These are phyloP conservation scores for Pelagia noctiluca DNA, from an alignment of 30 jellyfish, hydroid and myxozoan species.

Conservation along the genomic window DNA sequence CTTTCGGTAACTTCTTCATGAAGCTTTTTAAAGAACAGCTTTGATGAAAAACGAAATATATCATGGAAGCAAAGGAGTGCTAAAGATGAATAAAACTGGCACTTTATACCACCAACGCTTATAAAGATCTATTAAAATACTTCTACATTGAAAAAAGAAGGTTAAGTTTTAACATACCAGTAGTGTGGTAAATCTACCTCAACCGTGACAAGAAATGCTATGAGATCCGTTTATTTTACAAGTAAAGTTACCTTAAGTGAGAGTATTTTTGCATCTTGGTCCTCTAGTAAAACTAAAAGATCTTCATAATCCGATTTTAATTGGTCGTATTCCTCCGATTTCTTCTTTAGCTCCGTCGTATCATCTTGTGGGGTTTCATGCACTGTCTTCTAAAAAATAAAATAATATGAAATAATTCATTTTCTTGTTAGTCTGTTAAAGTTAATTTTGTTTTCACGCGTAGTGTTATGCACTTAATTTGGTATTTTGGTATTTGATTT, in stretches of 20 bases:
- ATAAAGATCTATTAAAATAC: neutral
- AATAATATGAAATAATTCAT: neutral
- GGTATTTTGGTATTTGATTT: neutral
- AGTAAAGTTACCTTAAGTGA: slow-evolving; percentile 68
- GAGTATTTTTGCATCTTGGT: slow-evolving; percentile 82
- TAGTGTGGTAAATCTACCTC: neutral
- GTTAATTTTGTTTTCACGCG: no score
- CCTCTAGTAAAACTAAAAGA: slow-evolving; percentile 87
- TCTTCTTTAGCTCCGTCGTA: slow-evolving; percentile 14
- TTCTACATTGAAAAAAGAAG: neutral
- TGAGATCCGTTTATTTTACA: neutral
- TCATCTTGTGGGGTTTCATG: slow-evolving; percentile 16
- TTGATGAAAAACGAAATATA: neutral
- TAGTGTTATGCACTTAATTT: neutral
- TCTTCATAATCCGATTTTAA: slow-evolving; percentile 92
- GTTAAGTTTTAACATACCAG: no score
- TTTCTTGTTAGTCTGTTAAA: no score
- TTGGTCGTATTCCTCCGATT: slow-evolving; percentile 65
- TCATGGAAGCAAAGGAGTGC: neutral
- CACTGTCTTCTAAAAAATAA: slow-evolving; percentile 9
- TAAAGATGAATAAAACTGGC: neutral
- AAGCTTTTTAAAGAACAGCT: neutral
- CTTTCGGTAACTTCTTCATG: neutral
- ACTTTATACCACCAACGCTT: neutral
- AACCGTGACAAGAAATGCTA: neutral